A percentile compares a stretch with the other conserved stretches of the same genome.
Conservation (phyloP, 2,113 vertebrate species). For the Actenoides lindsayi region DNA sequence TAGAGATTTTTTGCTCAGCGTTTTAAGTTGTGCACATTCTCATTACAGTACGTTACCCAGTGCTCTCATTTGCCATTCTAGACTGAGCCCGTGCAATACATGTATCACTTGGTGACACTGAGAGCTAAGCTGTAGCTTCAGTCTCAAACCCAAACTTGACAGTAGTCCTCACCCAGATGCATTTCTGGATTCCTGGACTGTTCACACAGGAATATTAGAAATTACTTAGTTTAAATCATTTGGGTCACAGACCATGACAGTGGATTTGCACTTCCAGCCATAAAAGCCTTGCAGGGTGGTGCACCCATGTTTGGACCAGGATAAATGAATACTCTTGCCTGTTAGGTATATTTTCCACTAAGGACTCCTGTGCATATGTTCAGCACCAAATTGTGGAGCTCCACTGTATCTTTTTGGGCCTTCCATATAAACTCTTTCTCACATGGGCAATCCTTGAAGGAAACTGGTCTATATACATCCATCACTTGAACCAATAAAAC, state of each 20-base stretch:
- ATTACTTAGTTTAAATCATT: neutral
- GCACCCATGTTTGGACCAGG: neutral
- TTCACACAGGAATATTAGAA: neutral
- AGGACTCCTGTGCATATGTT: neutral
- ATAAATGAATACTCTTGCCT: neutral
- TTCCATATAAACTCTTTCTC: neutral
- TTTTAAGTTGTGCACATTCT: neutral
- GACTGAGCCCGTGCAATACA: neutral
- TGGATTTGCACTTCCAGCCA: neutral
- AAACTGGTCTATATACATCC: neutral
- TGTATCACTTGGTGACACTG: neutral
- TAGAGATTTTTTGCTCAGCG: neutral
- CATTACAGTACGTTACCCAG: neutral
- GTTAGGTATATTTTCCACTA: neutral
- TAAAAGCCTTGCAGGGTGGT: neutral
- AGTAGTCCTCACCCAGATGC: accelerated
- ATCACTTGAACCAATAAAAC: neutral
- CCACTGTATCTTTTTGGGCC: neutral
- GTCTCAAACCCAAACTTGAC: neutral
- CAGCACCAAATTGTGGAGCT: neutral
- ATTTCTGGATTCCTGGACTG: neutral
- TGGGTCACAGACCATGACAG: neutral
- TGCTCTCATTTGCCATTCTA: neutral
- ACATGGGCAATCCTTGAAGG: neutral
- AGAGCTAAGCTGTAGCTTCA: neutral